phyloP scores from a whole-genome alignment of 2,888 invertebrate genomes.

The Agrochola macilenta region DNA sequence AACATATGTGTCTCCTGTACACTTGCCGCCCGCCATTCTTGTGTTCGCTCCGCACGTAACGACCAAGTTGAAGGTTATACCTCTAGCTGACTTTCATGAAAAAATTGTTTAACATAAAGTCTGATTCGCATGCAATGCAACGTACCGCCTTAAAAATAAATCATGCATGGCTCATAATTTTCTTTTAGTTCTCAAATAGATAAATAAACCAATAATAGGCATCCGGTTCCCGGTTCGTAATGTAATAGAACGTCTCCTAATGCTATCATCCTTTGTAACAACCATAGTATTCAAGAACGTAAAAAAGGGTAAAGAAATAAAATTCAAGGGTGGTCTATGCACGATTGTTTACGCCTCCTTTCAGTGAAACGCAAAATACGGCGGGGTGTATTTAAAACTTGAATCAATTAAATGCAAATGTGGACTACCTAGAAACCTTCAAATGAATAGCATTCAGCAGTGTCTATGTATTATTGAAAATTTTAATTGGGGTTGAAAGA shows the following conservation, averaged over 20 bases:
- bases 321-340: slow-evolving; percentile 31
- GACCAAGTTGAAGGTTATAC: slow-evolving; percentile 75
- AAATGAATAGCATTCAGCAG: slow-evolving; percentile 18
- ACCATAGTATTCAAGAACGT: slow-evolving; percentile 13
- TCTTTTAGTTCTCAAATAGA: slow-evolving; percentile 1
- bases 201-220: slow-evolving; percentile 27
- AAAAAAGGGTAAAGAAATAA: slow-evolving; percentile 24
- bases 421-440: slow-evolving; percentile 18
- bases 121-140: slow-evolving; percentile 32
- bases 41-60: slow-evolving; percentile 62
- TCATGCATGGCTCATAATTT: slow-evolving; percentile 22
- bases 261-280: slow-evolving; percentile 3
- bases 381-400: slow-evolving; percentile 6
- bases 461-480: background rate
- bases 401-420: slow-evolving; percentile 43
- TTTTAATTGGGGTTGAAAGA: background rate
- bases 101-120: slow-evolving; percentile 36
- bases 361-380: slow-evolving; percentile 21
- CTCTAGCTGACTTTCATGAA: slow-evolving; percentile 70
- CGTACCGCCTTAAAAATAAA: slow-evolving; percentile 25
- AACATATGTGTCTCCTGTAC: slow-evolving; percentile 79
- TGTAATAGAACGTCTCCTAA: slow-evolving; percentile 13
- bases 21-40: slow-evolving; percentile 73
- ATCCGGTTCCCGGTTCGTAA: slow-evolving; percentile 3
- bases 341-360: background rate